Conservation (phyloP, 2,888 invertebrate genomes). For the Lasioglossum pauxillum region DNA sequence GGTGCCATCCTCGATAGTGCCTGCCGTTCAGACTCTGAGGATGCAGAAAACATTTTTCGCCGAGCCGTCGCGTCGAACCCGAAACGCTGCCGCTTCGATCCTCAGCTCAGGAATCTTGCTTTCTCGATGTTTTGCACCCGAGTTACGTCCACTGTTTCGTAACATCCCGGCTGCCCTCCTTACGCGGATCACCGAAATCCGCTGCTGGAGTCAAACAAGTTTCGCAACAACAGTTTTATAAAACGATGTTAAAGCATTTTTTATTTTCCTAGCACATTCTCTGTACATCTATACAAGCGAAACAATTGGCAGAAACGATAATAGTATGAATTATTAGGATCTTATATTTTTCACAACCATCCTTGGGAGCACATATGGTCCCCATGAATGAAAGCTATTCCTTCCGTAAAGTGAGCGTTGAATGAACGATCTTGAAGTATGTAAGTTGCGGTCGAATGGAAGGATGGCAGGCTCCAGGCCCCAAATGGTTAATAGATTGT, state of each 20-base stretch:
- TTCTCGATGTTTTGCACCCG: conserved; percentile 34
- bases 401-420: not conserved
- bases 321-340: not conserved
- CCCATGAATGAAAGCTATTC: not conserved
- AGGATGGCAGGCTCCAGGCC: not conserved
- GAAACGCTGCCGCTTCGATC: not conserved
- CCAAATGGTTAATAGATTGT: not conserved
- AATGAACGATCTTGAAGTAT: not conserved
- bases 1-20: conserved; percentile 56
- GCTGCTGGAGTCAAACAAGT: not conserved
- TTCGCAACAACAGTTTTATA: not conserved
- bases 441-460: not conserved
- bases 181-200: not conserved
- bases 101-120: conserved; percentile 24
- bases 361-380: not conserved
- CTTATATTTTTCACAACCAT: not conserved
- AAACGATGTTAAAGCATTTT: not conserved
- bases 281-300: not conserved
- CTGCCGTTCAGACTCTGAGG: conserved; percentile 46
- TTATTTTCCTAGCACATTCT: not conserved
- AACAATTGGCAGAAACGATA: not conserved
- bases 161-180: conserved; percentile 17
- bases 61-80: conserved; percentile 14
- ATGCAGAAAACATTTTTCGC: conserved; percentile 64
- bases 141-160: conserved; percentile 44